phyloP scores from a whole-genome alignment of 2,888 invertebrate species.

The Altica lythri region DNA sequence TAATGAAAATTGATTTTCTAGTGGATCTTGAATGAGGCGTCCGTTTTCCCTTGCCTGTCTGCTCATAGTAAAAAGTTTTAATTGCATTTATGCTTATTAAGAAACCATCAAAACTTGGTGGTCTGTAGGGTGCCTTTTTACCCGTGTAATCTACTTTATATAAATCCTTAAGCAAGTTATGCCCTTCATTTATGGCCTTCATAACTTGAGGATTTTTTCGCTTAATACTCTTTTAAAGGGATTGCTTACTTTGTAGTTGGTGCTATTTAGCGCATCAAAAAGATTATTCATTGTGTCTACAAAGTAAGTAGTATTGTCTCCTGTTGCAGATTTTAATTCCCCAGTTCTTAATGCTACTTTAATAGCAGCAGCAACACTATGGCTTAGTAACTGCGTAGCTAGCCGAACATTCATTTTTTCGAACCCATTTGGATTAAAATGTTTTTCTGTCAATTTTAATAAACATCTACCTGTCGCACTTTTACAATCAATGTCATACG shows the following conservation, averaged over 20 bases:
- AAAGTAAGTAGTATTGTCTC: too few relatives aligned
- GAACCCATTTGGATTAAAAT: background rate
- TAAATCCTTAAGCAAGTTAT: background rate
- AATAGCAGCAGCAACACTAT: background rate
- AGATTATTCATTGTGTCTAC: too few relatives aligned
- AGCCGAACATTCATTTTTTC: background rate
- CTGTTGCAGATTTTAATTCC: too few relatives aligned
- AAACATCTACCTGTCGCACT: too few relatives aligned
- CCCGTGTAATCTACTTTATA: too few relatives aligned
- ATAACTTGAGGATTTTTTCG: background rate
- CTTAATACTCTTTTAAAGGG: background rate
- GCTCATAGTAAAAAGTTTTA: too few relatives aligned
- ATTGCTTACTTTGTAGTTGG: background rate
- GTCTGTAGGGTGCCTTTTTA: too few relatives aligned
- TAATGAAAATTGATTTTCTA: too few relatives aligned
- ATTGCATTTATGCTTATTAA: too few relatives aligned
- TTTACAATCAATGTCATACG: background rate
- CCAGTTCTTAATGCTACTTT: background rate
- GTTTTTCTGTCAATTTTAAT: background rate
- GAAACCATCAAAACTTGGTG: too few relatives aligned
- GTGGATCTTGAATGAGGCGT: background rate
- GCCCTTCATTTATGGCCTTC: background rate
- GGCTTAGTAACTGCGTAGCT: too few relatives aligned
- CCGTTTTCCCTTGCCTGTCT: too few relatives aligned
- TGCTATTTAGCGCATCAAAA: background rate